A percentile compares a stretch with the other conserved stretches of the same genome.
Conservation (phyloP, 2,888 invertebrate genomes). For the Esperia sulphurella region DNA sequence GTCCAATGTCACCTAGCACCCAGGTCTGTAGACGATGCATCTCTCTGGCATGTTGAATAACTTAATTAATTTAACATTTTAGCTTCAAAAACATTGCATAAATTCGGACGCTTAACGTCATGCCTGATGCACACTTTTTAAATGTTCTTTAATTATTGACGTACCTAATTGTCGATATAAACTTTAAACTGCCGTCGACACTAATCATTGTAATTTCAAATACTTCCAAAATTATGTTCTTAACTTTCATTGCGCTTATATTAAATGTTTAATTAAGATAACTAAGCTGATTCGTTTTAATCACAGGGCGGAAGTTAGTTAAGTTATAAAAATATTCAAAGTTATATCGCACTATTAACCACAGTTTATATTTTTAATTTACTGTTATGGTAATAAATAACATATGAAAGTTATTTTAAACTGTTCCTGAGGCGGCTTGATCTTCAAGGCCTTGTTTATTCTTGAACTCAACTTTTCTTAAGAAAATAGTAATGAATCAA, state of each 20-base stretch:
- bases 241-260: slow-evolving; percentile 19
- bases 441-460: background rate
- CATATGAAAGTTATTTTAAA: slow-evolving; percentile 11
- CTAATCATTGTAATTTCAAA: slow-evolving; percentile 16
- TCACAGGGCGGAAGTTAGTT: slow-evolving; percentile 17
- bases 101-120: too few species aligned
- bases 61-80: too few species aligned
- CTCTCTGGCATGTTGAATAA: too few species aligned
- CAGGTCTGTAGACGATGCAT: too few species aligned
- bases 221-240: slow-evolving; percentile 17
- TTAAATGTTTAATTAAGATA: slow-evolving; percentile 24
- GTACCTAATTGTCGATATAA: background rate
- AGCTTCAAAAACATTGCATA: too few species aligned
- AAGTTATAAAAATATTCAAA: slow-evolving; percentile 13
- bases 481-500: too few species aligned
- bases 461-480: too few species aligned
- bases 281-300: slow-evolving; percentile 15
- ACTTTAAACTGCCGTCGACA: slow-evolving; percentile 3
- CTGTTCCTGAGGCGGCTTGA: background rate
- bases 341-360: slow-evolving; percentile 16
- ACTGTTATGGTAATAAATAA: slow-evolving; percentile 21
- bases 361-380: slow-evolving; percentile 13
- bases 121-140: too few species aligned
- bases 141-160: too few species aligned
- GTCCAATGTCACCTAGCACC: too few species aligned